Base-by-base conservation (phyloP, 2,888 invertebrate genomes). In the Eulithis prunata region DNA sequence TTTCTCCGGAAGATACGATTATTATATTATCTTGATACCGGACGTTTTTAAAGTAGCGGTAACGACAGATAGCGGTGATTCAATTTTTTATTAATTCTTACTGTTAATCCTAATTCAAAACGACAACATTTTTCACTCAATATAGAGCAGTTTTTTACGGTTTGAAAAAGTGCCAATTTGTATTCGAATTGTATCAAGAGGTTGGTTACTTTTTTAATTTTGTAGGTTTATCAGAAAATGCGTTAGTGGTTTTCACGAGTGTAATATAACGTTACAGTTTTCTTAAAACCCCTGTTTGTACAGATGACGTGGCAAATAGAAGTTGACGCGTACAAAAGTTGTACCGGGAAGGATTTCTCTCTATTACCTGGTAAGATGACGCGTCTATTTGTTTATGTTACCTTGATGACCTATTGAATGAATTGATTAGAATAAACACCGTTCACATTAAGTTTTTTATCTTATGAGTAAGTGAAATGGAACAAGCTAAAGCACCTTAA, bases 1-100 rank as follows among this genome's bases (percentile, higher is more conserved):
- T 73, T 73, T 71, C 69, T 66, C 62, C 28, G 65, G 56, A 54
- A 54, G 67, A 66, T 66, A 49, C 7, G 66, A 70, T 71, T 71
- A 73, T 72, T 67, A 66, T 70, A 72, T 73, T 68, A 71, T 60
- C 54, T 55, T 45, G 54, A 54, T 53, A n/a, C 28, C 7, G 41
- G 10, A 41, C 8, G 8, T 52, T 56, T 51, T 41, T 51, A 28
- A 57, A 5, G 14, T 10, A 6, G 13, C 47, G 32, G 46, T 21
- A 10, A 4, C 21, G 21, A 7, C 6, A 47, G 1, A 14, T 56
- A 38, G 11, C 36, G 52, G 2, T 8, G 32, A 32, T 32, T 32
- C 32, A n/a, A n/a, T n/a, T n/a, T n/a, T n/a, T n/a, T n/a, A n/a
- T n/a, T n/a, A n/a, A n/a, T n/a, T n/a, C n/a, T n/a, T n/a, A n/a